Conservation (phyloP, 2,797 vertebrate species). For the Poeciliopsis presidionis region DNA sequence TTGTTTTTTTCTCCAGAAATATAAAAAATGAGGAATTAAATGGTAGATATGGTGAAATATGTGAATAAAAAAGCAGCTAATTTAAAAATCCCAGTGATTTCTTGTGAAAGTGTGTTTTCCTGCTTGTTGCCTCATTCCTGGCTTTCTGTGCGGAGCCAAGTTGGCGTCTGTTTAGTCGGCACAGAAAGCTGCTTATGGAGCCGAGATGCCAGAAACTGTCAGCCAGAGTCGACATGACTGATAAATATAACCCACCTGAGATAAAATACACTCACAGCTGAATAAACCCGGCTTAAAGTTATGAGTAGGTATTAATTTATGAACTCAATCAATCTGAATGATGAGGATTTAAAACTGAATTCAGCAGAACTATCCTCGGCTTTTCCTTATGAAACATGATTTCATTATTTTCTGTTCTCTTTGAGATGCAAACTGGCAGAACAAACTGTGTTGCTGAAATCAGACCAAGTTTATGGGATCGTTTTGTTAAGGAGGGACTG, state of each 20-base stretch:
- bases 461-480: background rate
- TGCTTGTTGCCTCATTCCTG: background rate
- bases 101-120: background rate
- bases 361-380: background rate
- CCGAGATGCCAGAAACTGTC: background rate
- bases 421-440: background rate
- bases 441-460: background rate
- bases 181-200: background rate
- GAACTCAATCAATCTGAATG: background rate
- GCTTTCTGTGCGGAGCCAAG: background rate
- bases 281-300: background rate
- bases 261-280: background rate
- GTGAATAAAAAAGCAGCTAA: background rate
- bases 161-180: background rate
- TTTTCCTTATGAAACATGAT: background rate
- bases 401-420: background rate
- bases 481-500: background rate
- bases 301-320: background rate
- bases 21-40: background rate
- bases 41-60: background rate
- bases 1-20: background rate
- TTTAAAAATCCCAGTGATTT: background rate
- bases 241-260: constrained; percentile 3
- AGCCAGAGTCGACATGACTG: background rate
- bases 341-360: background rate